Evolutionary conservation across 2,113 vertebrate species (phyloP), one percentile per base, ranked within the genome.

Genomic region (Hylia prasina): DNA sequence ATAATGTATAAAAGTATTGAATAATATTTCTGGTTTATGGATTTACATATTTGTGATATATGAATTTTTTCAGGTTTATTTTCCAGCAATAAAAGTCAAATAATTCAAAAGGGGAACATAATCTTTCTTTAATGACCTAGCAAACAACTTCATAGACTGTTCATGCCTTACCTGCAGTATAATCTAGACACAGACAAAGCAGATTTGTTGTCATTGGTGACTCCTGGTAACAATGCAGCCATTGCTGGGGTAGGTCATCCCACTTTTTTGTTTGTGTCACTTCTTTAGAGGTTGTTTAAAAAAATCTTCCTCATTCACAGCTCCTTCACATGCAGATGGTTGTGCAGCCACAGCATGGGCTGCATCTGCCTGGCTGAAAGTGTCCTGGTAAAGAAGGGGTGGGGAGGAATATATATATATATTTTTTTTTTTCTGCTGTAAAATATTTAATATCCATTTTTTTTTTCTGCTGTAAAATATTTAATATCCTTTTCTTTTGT

Each of bases 1-100:
- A 94, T 95, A 58, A 85, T 66, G 23, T 42, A 81, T 57, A 60
- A 92, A 68, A 70, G 63, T 88, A 92, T 65, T 93, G 35, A 91
- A 73, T 92, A 79, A 82, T 79, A 69, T 92, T 77, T 35, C 53
- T 92, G 53, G 2, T 88, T 93, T 90, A 91, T 54, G 23, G 57
- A 72, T 87, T 89, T 93, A 20, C 10, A 53, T 84, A 33, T 81
- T 93, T 92, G 82, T 84, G 10, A 70, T 84, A 75, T 23, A 78
- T 58, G 24, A 79, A 81, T 53, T 48, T 51, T 23, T 65, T 78
- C 68, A 69, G 19, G 79, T 92, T 76, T 89, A 4, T 77, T 88
- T 88, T 87, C 17, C 45, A 82, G 37, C 18, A 93, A 79, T 63
- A 84, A 92, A 94, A 72, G 78, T 54, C 14, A 79, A 95, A 87